These are phyloP conservation scores for Geothlypis trichas DNA, from an alignment of 2,113 vertebrate genomes.

Conservation along the genomic window DNA sequence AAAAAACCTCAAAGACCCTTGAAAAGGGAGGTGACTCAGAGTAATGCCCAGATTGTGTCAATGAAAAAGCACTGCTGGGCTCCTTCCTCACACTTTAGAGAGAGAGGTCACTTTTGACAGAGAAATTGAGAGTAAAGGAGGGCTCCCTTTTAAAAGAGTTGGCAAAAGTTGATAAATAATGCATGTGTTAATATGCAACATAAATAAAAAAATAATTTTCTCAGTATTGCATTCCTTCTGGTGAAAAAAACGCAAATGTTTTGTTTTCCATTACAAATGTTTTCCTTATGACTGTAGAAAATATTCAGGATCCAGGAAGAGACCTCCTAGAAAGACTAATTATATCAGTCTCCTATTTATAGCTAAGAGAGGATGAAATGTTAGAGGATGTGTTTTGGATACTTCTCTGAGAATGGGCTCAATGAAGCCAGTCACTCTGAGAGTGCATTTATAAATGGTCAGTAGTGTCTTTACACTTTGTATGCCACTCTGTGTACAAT, in stretches of 20 bases:
- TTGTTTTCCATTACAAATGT: neutral
- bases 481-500: neutral
- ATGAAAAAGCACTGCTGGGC: neutral
- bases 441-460: neutral
- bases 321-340: neutral
- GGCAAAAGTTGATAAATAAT: neutral
- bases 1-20: slow-evolving; percentile 15
- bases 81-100: neutral
- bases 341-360: neutral
- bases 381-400: neutral
- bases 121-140: neutral
- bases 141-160: neutral
- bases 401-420: neutral
- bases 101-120: neutral
- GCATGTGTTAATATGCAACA: neutral
- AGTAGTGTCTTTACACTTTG: neutral
- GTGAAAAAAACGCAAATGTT: neutral
- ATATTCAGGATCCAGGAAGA: neutral
- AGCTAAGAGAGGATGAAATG: neutral
- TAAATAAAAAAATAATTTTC: neutral
- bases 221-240: neutral
- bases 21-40: neutral
- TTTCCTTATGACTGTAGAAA: neutral
- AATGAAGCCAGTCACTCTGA: neutral
- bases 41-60: neutral